phyloP scores from a whole-genome alignment of 1,140 invertebrate genomes.

The Micrasema minimum region DNA sequence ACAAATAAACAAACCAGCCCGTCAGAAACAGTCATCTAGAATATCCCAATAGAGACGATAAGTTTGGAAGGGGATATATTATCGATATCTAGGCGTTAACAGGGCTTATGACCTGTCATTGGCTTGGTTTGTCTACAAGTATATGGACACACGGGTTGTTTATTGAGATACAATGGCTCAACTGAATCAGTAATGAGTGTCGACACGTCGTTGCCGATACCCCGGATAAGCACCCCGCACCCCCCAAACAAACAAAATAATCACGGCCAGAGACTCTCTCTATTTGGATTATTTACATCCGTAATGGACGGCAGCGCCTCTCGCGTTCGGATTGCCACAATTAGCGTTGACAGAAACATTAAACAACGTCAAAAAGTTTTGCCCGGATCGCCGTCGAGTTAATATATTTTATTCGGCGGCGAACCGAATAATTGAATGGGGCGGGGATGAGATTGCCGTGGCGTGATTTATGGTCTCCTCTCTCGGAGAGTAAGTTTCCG shows the following conservation, averaged over 20 bases:
- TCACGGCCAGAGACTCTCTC: constrained; percentile 28
- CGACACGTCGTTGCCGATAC: too few relatives aligned
- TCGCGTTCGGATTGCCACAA: constrained; percentile 43
- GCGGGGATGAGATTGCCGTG: constrained; percentile 18
- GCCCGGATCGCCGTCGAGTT: constrained; percentile 18
- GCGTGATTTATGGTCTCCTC: constrained; percentile 29
- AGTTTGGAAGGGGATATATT: too few relatives aligned
- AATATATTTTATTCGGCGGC: constrained; percentile 42
- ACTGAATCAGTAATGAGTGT: too few relatives aligned
- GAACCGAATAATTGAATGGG: constrained; percentile 45
- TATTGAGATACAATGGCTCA: too few relatives aligned
- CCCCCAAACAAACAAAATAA: constrained; percentile 41
- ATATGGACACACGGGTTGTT: too few relatives aligned
- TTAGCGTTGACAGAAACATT: constrained; percentile 50
- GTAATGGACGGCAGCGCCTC: constrained; percentile 41
- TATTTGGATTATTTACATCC: constrained; percentile 47
- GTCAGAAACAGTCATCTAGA: too few relatives aligned
- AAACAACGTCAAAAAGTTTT: constrained; percentile 52
- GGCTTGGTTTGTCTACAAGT: too few relatives aligned
- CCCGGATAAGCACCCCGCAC: too few relatives aligned
- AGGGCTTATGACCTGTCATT: too few relatives aligned
- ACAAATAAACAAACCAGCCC: too few relatives aligned
- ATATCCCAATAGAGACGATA: too few relatives aligned
- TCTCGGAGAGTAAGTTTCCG: background rate
- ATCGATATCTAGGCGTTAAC: too few relatives aligned